Evolutionary conservation across 2,888 invertebrate species (phyloP).

Genomic region (Tillus elongatus): DNA sequence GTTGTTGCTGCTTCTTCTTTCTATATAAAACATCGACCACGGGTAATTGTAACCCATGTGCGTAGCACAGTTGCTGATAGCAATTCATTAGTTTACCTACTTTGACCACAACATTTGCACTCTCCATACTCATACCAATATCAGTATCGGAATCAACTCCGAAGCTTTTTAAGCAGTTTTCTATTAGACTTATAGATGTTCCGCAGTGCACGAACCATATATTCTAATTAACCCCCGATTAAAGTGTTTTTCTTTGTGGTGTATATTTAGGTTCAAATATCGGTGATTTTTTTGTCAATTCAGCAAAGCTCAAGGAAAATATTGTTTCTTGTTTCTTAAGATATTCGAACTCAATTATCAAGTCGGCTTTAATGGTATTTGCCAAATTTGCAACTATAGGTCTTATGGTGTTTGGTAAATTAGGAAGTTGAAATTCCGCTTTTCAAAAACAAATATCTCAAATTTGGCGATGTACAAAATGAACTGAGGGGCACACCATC

Average conservation of each 20-base stretch:
- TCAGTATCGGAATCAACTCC: constrained; percentile 18
- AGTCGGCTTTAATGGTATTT: constrained; percentile 17
- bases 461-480: constrained; percentile 18
- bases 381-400: constrained; percentile 16
- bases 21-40: constrained; percentile 22
- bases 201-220: constrained; percentile 16
- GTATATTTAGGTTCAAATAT: constrained; percentile 20
- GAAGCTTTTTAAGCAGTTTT: constrained; percentile 18
- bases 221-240: constrained; percentile 21
- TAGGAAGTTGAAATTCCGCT: constrained; percentile 17
- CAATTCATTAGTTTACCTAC: constrained; percentile 14
- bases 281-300: constrained; percentile 17
- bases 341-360: constrained; percentile 16
- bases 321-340: constrained; percentile 9
- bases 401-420: constrained; percentile 18
- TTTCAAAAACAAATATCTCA: constrained; percentile 19
- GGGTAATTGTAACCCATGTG: constrained; percentile 21
- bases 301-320: constrained; percentile 15
- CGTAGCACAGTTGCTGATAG: constrained; percentile 22
- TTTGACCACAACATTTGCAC: constrained; percentile 9
- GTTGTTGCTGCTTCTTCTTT: constrained; percentile 13
- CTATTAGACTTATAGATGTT: constrained; percentile 16
- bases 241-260: constrained; percentile 16
- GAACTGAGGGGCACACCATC: constrained; percentile 10
- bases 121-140: constrained; percentile 17